Percentiles rank a stretch among this genome's conserved stretches.
Evolutionary conservation across 2,888 invertebrate species (phyloP).

Genomic region (Eueremaeus valkanovi): DNA sequence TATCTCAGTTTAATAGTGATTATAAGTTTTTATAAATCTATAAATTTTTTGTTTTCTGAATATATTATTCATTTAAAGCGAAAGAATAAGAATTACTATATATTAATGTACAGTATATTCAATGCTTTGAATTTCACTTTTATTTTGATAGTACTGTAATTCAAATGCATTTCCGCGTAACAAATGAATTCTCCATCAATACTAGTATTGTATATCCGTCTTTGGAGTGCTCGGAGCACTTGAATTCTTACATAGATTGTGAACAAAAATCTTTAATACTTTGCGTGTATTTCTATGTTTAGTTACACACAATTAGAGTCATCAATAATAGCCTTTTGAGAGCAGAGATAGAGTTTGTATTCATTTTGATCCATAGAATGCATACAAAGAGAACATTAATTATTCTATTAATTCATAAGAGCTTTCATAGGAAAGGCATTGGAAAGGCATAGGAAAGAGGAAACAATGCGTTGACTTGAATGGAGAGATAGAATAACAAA

Average conservation of each 20-base stretch:
- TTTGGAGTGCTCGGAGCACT: neutral
- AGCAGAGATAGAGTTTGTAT: neutral
- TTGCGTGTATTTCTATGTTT: neutral
- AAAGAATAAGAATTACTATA: no score
- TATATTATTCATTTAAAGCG: no score
- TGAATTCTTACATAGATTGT: neutral
- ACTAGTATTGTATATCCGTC: no score
- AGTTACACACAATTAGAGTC: neutral
- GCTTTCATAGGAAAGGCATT: neutral
- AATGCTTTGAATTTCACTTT: neutral
- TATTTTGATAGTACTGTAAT: conserved; percentile 10
- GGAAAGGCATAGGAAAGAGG: neutral
- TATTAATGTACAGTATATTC: no score
- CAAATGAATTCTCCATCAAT: neutral
- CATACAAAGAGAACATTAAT: neutral
- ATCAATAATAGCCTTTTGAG: conserved; percentile 1
- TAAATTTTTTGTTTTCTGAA: no score
- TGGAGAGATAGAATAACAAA: neutral
- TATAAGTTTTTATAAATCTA: no score
- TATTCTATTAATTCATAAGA: neutral
- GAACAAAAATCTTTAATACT: neutral
- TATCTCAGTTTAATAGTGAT: no score
- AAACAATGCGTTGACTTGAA: no score
- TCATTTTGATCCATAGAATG: neutral
- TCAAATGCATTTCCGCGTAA: conserved; percentile 10